Evolutionary conservation across 2,113 vertebrate species (phyloP).

Genomic region (Ptilonorhynchus violaceus): DNA sequence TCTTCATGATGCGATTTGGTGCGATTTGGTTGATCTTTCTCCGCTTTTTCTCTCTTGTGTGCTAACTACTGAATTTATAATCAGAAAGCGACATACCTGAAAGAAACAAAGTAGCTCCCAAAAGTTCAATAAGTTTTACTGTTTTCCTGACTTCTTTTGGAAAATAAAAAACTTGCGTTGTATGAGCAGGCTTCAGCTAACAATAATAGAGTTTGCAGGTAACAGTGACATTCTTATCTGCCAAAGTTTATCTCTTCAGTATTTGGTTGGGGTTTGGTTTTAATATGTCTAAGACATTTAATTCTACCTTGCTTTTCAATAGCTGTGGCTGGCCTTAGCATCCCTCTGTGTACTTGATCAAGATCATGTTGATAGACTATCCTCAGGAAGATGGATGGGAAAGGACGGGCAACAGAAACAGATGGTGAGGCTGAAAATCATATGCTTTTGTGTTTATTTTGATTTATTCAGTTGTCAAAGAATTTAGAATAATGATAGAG

Average conservation of each 20-base stretch:
- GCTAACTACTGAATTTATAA: neutral
- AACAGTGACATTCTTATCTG: neutral
- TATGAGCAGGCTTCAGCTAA: neutral
- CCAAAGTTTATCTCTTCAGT: neutral
- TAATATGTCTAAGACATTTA: neutral
- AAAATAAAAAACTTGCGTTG: neutral
- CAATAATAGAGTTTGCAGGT: neutral
- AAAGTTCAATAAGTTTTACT: neutral
- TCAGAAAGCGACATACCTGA: neutral
- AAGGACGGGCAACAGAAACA: conserved; percentile 98
- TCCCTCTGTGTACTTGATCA: conserved; percentile 97
- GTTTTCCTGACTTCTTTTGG: neutral
- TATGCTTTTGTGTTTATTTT: neutral
- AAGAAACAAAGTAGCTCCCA: neutral
- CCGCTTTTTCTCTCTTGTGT: neutral
- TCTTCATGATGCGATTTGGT: neutral
- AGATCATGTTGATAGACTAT: conserved; percentile 95
- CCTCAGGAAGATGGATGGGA: conserved; percentile 98
- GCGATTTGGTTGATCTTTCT: neutral
- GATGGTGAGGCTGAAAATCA: conserved; percentile 81
- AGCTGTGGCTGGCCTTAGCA: conserved; percentile 96
- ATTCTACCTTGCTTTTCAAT: neutral
- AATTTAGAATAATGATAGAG: neutral
- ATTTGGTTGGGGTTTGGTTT: neutral
- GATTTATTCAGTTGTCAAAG: neutral